phyloP scores from a whole-genome alignment of 1,140 invertebrate species.

The Paraescarpia echinospica region DNA sequence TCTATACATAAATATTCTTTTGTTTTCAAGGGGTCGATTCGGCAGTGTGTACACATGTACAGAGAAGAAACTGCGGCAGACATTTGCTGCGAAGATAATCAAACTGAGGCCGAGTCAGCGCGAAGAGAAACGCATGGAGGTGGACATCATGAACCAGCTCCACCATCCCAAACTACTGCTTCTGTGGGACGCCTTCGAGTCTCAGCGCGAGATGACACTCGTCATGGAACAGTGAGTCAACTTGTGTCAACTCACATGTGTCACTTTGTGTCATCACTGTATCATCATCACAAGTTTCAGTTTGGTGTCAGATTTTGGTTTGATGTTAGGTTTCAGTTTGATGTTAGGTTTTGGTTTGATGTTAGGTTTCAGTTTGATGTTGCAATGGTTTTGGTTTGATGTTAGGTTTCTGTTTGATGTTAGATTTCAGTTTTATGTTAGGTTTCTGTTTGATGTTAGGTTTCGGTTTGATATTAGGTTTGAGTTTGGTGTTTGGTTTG shows the following conservation, averaged over 20 bases:
- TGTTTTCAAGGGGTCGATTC: conserved; percentile 77
- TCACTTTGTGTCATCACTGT: not conserved
- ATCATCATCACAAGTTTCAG: not conserved
- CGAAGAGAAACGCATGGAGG: conserved; percentile 96
- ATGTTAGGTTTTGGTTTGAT: not conserved
- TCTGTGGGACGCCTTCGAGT: conserved; percentile 97
- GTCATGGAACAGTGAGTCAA: conserved; percentile 95
- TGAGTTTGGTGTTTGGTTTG: too few species aligned
- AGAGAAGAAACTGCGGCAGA: conserved; percentile 89
- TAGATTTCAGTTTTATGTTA: too few species aligned
- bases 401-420: too few species aligned
- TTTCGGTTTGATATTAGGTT: too few species aligned
- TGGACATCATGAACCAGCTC: conserved; percentile 98
- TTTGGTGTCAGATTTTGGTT: not conserved
- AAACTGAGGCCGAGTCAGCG: conserved; percentile 84
- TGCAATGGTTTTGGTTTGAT: too few species aligned
- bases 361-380: not conserved
- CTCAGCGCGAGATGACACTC: conserved; percentile 96
- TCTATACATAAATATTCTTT: not conserved
- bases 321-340: not conserved
- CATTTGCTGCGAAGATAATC: conserved; percentile 98
- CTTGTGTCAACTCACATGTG: not conserved
- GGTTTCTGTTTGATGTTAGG: too few species aligned
- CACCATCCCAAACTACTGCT: conserved; percentile 98
- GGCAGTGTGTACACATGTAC: conserved; percentile 95